These are phyloP conservation scores for Dioctria rufipes DNA, from an alignment of 2,888 invertebrate genomes.

Conservation along the genomic window DNA sequence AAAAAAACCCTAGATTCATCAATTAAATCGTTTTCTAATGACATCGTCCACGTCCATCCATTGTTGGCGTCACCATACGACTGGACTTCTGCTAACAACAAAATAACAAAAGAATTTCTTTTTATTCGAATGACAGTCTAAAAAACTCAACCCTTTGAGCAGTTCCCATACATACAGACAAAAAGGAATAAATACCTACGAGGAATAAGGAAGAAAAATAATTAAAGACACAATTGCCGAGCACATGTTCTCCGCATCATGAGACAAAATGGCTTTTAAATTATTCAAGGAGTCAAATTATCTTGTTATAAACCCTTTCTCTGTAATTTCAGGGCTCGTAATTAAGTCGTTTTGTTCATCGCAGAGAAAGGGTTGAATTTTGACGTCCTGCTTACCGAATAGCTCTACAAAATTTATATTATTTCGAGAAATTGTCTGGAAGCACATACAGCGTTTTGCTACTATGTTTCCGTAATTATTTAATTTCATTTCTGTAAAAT, in stretches of 20 bases:
- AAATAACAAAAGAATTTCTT: too few relatives aligned
- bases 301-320: conserved; percentile 56
- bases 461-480: conserved; percentile 21
- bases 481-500: conserved; percentile 33
- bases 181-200: too few relatives aligned
- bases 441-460: background rate
- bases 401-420: conserved; percentile 42
- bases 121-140: too few relatives aligned
- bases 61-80: too few relatives aligned
- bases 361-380: conserved; percentile 35
- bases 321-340: conserved; percentile 56
- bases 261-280: conserved; percentile 55
- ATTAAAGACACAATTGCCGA: conserved; percentile 38
- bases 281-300: conserved; percentile 58
- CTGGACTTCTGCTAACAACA: too few relatives aligned
- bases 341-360: conserved; percentile 57
- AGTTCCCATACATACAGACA: too few relatives aligned
- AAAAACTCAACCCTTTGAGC: too few relatives aligned
- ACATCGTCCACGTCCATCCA: too few relatives aligned
- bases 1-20: too few relatives aligned
- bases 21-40: too few relatives aligned
- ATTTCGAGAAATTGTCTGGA: conserved; percentile 34
- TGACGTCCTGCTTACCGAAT: conserved; percentile 26
- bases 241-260: conserved; percentile 35
- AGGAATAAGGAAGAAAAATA: conserved; percentile 25